These are phyloP conservation scores for Diadromus collaris DNA, from an alignment of 2,888 invertebrate species.

Conservation along the genomic window DNA sequence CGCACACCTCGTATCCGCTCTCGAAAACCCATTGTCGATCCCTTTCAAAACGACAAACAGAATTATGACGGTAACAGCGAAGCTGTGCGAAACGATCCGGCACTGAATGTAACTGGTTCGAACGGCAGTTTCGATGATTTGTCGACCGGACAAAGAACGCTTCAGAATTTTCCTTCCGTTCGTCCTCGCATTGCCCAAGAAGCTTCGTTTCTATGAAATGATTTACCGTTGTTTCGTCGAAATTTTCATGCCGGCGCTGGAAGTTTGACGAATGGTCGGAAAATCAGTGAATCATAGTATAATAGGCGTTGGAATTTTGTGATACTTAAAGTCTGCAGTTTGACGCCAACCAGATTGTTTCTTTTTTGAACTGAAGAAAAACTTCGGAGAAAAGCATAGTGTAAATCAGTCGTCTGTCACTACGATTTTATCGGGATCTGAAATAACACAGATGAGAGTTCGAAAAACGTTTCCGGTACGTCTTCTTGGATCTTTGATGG, in stretches of 20 bases:
- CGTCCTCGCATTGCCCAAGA: background rate
- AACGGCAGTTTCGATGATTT: conserved; percentile 55
- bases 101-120: conserved; percentile 40
- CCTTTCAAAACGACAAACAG: conserved; percentile 55
- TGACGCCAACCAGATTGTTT: background rate
- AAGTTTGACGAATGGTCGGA: background rate
- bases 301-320: background rate
- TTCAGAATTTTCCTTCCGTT: conserved; percentile 5
- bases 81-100: conserved; percentile 41
- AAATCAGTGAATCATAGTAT: background rate
- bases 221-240: background rate
- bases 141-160: conserved; percentile 29
- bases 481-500: too few species aligned
- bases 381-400: background rate
- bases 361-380: background rate
- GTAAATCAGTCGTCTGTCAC: background rate
- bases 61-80: conserved; percentile 48
- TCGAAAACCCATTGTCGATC: conserved; percentile 54
- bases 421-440: conserved; percentile 42
- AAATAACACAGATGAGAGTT: conserved; percentile 44
- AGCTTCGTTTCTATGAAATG: background rate
- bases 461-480: conserved; percentile 44
- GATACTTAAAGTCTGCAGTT: background rate
- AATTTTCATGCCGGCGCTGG: background rate
- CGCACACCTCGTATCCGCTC: background rate